A percentile compares a stretch with the other conserved stretches of the same genome.
Conservation (phyloP, 2,797 vertebrate genomes). For the Melanotaenia boesemani region DNA sequence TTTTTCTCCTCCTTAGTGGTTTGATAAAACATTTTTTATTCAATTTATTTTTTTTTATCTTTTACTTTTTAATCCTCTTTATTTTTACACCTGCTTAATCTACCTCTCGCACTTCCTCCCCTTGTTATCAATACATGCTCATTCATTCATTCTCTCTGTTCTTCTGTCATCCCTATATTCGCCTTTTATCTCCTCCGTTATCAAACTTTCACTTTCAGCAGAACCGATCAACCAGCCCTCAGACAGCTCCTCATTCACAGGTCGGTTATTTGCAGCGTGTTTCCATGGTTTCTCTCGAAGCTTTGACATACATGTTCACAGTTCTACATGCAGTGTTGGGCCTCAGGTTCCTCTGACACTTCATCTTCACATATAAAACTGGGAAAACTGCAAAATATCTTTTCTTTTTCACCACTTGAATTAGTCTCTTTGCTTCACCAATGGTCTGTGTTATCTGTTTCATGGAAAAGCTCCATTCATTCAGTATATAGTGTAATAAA, state of each 20-base stretch:
- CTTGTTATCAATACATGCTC: not conserved
- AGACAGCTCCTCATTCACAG: not conserved
- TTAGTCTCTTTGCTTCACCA: no score
- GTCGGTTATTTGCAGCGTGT: constrained; percentile 31
- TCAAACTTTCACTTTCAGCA: constrained; percentile 23
- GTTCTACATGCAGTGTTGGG: not conserved
- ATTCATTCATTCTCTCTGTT: not conserved
- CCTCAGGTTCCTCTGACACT: not conserved
- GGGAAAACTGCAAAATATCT: not conserved
- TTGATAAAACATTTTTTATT: no score
- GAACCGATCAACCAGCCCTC: constrained; percentile 26
- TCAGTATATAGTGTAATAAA: not conserved
- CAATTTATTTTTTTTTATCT: not conserved
- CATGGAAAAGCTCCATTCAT: not conserved
- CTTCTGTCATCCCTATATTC: not conserved
- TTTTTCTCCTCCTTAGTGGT: no score
- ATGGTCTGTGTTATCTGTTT: not conserved
- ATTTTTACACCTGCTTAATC: not conserved
- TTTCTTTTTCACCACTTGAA: no score
- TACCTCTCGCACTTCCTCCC: not conserved
- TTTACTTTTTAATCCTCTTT: not conserved
- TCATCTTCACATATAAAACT: not conserved
- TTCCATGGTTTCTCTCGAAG: constrained; percentile 44
- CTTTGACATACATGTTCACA: not conserved
- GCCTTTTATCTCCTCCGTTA: constrained; percentile 6